Evolutionary conservation across 1,140 invertebrate species (phyloP), one percentile per base, ranked within the genome.

Genomic region (Coboldia fuscipes): DNA sequence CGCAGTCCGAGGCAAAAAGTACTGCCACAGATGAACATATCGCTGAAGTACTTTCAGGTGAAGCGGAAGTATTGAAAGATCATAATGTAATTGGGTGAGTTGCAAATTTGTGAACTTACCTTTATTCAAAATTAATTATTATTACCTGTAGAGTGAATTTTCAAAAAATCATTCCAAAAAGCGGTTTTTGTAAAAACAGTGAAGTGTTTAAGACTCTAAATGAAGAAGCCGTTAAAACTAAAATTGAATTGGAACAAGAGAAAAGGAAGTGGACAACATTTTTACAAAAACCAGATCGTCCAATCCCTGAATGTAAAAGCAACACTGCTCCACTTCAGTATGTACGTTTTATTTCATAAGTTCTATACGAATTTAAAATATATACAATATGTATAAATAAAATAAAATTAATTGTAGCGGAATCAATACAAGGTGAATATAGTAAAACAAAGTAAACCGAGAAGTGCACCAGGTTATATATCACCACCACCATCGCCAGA

Each of bases 251-350:
- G 27, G 59, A 60, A 21, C 55, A 66, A 14, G 62, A 70, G 37
- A 65, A 67, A 32, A 66, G 61, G 29, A 70, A 63, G 36, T 70
- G 62, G 45, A 73, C 75, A n/a, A 74, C 72, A 10, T 78, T 78
- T 43, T 46, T 77, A 23, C 68, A 75, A 44, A 73, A 70, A 39
- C 74, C 75, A 1, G 60, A 67, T 39, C 56, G 70, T 16, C 68
- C 72, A 1, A 58, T 67, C 22, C 71, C 72, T 0, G 58, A 48
- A 35, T 54, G 56, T 2, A 66, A 63, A 37, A 41, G 42, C 17
- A 42, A 46, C 20, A 30, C 47, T 36, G 50, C n/a, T n/a, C n/a
- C n/a, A n/a, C n/a, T n/a, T n/a, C n/a, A n/a, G n/a, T n/a, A n/a
- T n/a, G n/a, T n/a, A n/a, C n/a, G n/a, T n/a, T n/a, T n/a, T n/a